Evolutionary conservation across 2,797 vertebrate species (phyloP).

Genomic region (Argya squamiceps): DNA sequence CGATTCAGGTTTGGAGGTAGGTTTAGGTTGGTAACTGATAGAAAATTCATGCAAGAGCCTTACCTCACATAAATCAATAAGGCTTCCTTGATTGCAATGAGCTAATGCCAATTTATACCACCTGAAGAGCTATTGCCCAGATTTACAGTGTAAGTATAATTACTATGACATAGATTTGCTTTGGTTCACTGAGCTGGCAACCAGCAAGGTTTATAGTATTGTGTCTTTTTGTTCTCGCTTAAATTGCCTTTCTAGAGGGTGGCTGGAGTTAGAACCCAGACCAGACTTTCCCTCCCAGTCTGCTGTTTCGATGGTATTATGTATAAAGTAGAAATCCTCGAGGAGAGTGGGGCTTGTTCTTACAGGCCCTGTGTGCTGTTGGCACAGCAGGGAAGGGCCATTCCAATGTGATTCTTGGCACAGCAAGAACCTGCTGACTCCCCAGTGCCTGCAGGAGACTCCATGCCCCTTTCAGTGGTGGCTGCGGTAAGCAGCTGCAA

Average conservation of each 20-base stretch:
- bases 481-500: not conserved
- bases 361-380: fast-evolving
- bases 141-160: conserved; percentile 48
- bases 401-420: not conserved
- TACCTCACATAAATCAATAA: conserved; percentile 21
- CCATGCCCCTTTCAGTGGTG: not conserved
- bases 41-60: not conserved
- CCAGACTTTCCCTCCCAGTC: not conserved
- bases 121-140: conserved; percentile 30
- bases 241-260: not conserved
- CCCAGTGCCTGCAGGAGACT: not conserved
- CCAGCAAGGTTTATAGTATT: not conserved
- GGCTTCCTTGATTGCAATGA: not conserved
- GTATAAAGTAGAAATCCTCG: not conserved
- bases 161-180: conserved; percentile 27
- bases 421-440: not conserved
- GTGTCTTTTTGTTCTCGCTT: not conserved
- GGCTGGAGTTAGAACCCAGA: not conserved
- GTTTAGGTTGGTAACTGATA: not conserved
- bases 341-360: fast-evolving
- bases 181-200: conserved; percentile 46
- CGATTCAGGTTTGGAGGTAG: not conserved
- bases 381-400: not conserved
- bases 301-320: not conserved
- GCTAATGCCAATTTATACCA: conserved; percentile 20